Evolutionary conservation across 2,797 vertebrate genomes (phyloP), one percentile per base, ranked within the genome.

Genomic region (Botia kubotai): DNA sequence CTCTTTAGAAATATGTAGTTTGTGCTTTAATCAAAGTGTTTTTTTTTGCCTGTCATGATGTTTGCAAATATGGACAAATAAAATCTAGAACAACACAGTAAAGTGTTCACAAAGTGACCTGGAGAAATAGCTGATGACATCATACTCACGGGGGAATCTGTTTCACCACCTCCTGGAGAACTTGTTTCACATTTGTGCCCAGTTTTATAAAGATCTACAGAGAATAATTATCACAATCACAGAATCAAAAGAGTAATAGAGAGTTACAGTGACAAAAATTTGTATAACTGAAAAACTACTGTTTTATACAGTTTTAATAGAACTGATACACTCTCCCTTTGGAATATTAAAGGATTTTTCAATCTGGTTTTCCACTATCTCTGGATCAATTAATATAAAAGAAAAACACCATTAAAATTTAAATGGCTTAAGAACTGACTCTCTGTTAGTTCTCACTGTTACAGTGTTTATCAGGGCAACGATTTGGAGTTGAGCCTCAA

Each of bases 381-480:
- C 95, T 62, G 97, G 97, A 82, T 98, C 95, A 43, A 89, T 99
- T 97, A 88, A 99, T 98, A 97, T 99, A 85, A 79, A 48, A 39
- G 26, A 48, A 71, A 26, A 19, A 19, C 46, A 60, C 1, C 2
- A 2, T 55, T 8, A 80, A 60, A 72, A 6, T 1, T 0, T 3
- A 46, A 53, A 58, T 36, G 26, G 16, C 10, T 5, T n/a, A 4
- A 55, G 26, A 55, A 2, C 5, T 6, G 4, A n/a, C 4, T n/a
- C n/a, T n/a, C n/a, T n/a, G n/a, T n/a, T n/a, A 48, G 6, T 2
- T 0, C 6, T 33, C 43, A 60, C 26, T 77, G 66, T 50, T 93
- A 98, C 97, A 96, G 99, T 99, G 89, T 99, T 99, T 91, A 99
- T 96, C 81, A 99, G 93, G 29, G 98, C 97, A 88, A 99, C 96